Evolutionary conservation across 2,888 invertebrate species (phyloP).

Genomic region (Muschampia plurimacula): DNA sequence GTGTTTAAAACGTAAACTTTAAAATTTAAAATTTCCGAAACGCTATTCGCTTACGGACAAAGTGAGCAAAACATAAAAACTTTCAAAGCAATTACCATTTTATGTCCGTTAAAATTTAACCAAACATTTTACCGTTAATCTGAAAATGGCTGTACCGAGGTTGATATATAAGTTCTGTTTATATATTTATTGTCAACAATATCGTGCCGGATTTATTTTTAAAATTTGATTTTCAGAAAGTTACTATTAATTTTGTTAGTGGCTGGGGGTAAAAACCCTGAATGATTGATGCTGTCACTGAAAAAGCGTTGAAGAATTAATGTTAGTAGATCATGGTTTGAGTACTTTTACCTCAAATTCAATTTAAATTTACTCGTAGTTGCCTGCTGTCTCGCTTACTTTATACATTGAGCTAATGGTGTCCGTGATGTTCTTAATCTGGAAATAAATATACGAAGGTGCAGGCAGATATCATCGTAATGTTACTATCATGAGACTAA

Average conservation of each 20-base stretch:
- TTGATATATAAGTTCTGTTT: conserved; percentile 4
- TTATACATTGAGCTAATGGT: background rate
- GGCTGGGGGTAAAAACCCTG: background rate
- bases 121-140: conserved; percentile 24
- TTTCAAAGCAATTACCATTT: conserved; percentile 12
- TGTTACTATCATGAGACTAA: no score
- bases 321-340: background rate
- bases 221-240: background rate
- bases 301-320: background rate
- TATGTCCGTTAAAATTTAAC: conserved; percentile 27
- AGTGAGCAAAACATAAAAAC: conserved; percentile 4
- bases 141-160: background rate
- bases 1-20: background rate
- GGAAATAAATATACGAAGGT: no score
- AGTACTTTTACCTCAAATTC: background rate
- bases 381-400: background rate
- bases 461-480: no score
- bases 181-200: conserved; percentile 1
- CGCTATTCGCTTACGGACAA: background rate
- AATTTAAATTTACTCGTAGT: background rate
- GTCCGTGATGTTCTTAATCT: background rate
- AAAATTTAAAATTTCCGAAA: background rate
- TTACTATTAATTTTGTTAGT: conserved; percentile 4
- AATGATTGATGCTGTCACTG: background rate
- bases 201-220: conserved; percentile 6